Base-by-base conservation (phyloP, 1,140 invertebrate genomes). In the Cherax destructor region DNA sequence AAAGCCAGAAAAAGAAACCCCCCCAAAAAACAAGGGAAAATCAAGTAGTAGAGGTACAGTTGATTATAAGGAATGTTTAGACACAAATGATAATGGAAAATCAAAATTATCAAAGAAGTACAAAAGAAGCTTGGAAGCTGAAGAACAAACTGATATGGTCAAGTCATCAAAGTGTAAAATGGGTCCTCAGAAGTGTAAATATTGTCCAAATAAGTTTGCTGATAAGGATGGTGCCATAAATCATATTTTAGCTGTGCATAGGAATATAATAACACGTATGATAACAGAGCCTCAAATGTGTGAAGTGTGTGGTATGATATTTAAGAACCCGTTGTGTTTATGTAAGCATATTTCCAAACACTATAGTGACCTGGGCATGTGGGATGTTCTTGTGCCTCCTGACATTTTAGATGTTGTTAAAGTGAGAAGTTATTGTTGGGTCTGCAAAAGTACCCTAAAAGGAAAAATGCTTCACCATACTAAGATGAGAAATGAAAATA, bases 371-470 rank as follows among this genome's bases (percentile, higher is more conserved):
- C 18, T 61, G 5, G 61, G n/a, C 3, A 83, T 30, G 56, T 90
- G 88, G 88, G 88, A 90, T 83, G 50, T 72, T 9, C 50, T 90
- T 83, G 69, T 84, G 56, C 81, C 81, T 13, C 24, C 9, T 11
- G 47, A 90, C 50, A 56, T 90, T 13, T 50, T 84, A 59, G 83
- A 90, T 13, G 21, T 65, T 61, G 88, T 90, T 13, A 84, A 69
- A 77, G 30, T 49, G 16, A 84, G n/a, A 52, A 77, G 65, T 77
- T 84, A 84, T 21, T 90, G 88, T 50, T 90, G 88, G 81, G 83
- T 90, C 52, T 90, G 88, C 52, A 77, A 90, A 77, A 52, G 10
- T 18, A 47, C 47, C 56, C n/a, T 89, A 41, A 10, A 52, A 81
- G 81, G 72, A 7, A 74, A 88, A 41, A 49, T 88, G n/a, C 2